Evolutionary conservation across 2,888 invertebrate species (phyloP).

Genomic region (Leucophora obtusa): DNA sequence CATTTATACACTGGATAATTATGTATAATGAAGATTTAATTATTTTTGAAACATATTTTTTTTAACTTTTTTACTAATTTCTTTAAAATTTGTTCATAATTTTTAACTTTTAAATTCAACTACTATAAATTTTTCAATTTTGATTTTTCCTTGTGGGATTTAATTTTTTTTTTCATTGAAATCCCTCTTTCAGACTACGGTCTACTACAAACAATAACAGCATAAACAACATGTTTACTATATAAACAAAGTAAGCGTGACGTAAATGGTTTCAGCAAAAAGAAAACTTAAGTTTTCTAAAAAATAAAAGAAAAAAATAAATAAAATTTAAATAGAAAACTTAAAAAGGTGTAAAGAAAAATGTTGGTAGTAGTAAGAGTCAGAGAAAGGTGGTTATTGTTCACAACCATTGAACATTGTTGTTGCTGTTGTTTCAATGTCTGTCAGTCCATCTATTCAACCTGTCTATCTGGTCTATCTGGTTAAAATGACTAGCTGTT

Average conservation of each 20-base stretch:
- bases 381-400: constrained; percentile 59
- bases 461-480: constrained; percentile 2
- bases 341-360: constrained; percentile 22
- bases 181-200: neutral
- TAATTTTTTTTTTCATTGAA: too few species aligned
- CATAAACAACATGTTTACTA: constrained; percentile 3
- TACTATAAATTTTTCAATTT: too few species aligned
- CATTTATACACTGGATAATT: too few species aligned
- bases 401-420: constrained; percentile 42
- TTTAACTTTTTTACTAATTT: too few species aligned
- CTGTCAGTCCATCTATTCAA: neutral
- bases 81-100: too few species aligned
- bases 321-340: neutral
- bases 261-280: constrained; percentile 16
- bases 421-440: neutral
- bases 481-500: constrained; percentile 35
- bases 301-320: neutral
- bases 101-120: too few species aligned
- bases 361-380: constrained; percentile 15
- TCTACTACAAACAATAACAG: neutral
- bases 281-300: neutral
- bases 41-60: too few species aligned
- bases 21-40: too few species aligned
- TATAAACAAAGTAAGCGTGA: constrained; percentile 53
- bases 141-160: too few species aligned